phyloP scores from a whole-genome alignment of 2,113 vertebrate genomes.

The Myanophis thanlyinensis region DNA sequence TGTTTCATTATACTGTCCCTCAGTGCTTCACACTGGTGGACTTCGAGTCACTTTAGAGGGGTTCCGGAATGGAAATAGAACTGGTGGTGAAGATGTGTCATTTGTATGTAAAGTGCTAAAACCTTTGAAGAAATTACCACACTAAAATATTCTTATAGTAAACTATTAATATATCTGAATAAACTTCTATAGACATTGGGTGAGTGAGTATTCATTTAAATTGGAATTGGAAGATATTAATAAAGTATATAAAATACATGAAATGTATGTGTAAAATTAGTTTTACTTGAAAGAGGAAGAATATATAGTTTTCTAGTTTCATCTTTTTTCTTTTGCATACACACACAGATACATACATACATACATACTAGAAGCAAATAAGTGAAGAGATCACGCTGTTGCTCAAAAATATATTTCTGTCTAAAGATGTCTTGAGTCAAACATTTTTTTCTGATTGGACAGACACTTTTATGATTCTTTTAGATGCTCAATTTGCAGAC shows the following conservation, averaged over 20 bases:
- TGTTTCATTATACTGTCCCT: neutral
- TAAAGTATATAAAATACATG: constrained; percentile 20
- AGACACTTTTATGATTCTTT: constrained; percentile 5
- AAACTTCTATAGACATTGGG: no score
- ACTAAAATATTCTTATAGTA: neutral
- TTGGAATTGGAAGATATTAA: constrained; percentile 23
- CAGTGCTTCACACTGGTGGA: neutral
- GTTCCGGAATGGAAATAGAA: neutral
- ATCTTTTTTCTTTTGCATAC: neutral
- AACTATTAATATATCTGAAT: neutral
- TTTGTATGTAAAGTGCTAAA: neutral
- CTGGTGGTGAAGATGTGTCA: neutral
- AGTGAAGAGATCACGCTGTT: neutral
- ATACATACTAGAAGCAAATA: no score
- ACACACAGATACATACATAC: no score
- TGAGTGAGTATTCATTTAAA: neutral
- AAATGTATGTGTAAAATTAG: neutral
- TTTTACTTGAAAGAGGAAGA: neutral
- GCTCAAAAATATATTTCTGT: neutral
- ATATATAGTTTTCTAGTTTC: neutral
- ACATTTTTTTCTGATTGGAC: constrained; percentile 27
- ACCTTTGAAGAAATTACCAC: neutral
- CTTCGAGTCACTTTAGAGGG: neutral
- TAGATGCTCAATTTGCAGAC: constrained; percentile 6
- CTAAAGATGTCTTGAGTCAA: neutral